Evolutionary conservation across 2,797 vertebrate genomes (phyloP), one percentile per base, ranked within the genome.

Genomic region (Scolopax rusticola): DNA sequence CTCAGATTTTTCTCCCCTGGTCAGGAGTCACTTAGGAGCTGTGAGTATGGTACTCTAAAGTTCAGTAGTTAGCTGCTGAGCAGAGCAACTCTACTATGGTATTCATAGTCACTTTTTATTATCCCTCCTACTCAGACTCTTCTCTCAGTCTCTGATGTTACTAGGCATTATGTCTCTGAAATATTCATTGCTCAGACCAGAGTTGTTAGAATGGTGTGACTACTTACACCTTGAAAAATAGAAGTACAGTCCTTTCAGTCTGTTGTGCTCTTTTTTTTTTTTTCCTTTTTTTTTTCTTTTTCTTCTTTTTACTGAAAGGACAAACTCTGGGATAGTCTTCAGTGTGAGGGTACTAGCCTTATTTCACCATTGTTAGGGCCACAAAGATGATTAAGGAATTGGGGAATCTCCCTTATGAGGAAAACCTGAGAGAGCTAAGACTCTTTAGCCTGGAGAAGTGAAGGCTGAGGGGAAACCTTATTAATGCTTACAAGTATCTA

Each of bases 31-130:
- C 67, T 19, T 88, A 80, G 50, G 80, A 94, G 38, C 45, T 87
- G 30, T 75, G 30, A 68, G 38, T 75, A 86, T 36, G n/a, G 28
- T 90, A 67, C 41, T 83, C 74, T 28, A 30, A 78, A 84, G 74
- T 81, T 91, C 83, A 93, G 54, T 50, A 95, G 74, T 64, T 83
- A 71, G 90, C 69, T 82, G 80, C 83, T 91, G 80, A 94, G 92
- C 38, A 86, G 56, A 73, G 41, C 30, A 94, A 91, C 54, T 94
- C 77, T 63, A n/a, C 47, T 71, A n/a, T 3, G 64, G 56, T 38
- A 93, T 94, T 88, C 65, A 54, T 27, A 79, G 77, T 40, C 59
- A 40, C 48, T 32, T 3, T 71, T 65, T 91, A 84, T 65, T 23
- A 45, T 78, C 53, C 18, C 61, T 91, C 27, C 8, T 60, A 56